A percentile compares a stretch with the other conserved stretches of the same genome.
Evolutionary conservation across 2,797 vertebrate genomes (phyloP).

Genomic region (Amazona finschi): DNA sequence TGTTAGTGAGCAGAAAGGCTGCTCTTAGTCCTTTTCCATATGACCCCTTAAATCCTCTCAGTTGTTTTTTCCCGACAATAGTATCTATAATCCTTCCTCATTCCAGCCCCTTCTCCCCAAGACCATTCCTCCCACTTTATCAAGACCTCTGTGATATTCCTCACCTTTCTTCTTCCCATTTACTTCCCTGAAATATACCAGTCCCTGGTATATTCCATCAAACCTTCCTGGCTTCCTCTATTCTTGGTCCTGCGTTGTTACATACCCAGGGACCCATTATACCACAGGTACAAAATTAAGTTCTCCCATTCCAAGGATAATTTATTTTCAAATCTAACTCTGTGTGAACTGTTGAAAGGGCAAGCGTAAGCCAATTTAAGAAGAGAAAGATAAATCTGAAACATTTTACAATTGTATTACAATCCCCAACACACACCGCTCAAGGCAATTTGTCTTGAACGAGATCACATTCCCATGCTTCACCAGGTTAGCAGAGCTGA

Average conservation of each 20-base stretch:
- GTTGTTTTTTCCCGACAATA: background rate
- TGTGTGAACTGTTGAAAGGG: background rate
- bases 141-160: background rate
- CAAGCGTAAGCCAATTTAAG: background rate
- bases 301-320: background rate
- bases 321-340: background rate
- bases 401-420: background rate
- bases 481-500: background rate
- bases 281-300: background rate
- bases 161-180: background rate
- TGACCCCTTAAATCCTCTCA: background rate
- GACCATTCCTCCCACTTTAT: background rate
- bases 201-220: background rate
- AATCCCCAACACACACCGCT: background rate
- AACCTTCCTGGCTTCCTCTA: background rate
- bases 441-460: background rate
- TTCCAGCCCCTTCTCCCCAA: background rate
- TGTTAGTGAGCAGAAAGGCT: background rate
- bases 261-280: background rate
- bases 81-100: background rate
- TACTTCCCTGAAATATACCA: background rate
- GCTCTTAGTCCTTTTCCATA: background rate
- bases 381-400: conserved; percentile 13
- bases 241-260: background rate
- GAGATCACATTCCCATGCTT: background rate